These are phyloP conservation scores for Grammomys surdaster DNA, from an alignment of 2,113 vertebrate species.

Conservation along the genomic window DNA sequence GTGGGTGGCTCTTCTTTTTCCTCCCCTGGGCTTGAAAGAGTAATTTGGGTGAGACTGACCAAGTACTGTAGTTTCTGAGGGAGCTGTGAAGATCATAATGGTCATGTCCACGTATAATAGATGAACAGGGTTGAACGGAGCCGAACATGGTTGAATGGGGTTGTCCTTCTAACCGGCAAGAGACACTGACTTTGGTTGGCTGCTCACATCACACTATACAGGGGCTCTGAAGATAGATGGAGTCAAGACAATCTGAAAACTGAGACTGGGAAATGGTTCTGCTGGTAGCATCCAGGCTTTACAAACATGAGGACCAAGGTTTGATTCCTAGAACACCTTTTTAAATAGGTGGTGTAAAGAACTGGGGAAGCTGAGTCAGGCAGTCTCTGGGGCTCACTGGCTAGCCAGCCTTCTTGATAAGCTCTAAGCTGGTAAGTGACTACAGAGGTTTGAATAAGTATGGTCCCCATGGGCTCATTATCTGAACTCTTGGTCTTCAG, in stretches of 20 bases:
- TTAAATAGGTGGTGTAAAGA: background rate
- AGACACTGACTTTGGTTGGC: background rate
- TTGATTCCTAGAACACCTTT: background rate
- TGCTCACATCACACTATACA: background rate
- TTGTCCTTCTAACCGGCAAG: background rate
- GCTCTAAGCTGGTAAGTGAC: no score
- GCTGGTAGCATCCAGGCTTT: no score
- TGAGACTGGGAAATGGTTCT: background rate
- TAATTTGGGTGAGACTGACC: background rate
- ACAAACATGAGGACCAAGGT: background rate
- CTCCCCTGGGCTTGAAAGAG: background rate
- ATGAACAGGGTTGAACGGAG: background rate
- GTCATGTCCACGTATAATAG: background rate
- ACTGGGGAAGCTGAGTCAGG: background rate
- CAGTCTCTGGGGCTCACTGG: background rate
- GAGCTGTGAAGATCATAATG: background rate
- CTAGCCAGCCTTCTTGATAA: background rate
- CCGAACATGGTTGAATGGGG: background rate
- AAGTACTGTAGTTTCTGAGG: background rate
- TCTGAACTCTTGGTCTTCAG: background rate
- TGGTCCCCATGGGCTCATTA: background rate
- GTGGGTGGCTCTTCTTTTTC: background rate
- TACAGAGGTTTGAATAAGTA: background rate
- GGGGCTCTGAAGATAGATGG: no score
- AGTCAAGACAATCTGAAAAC: background rate